Evolutionary conservation across 2,888 invertebrate genomes (phyloP).

Genomic region (Tortrix viridana): DNA sequence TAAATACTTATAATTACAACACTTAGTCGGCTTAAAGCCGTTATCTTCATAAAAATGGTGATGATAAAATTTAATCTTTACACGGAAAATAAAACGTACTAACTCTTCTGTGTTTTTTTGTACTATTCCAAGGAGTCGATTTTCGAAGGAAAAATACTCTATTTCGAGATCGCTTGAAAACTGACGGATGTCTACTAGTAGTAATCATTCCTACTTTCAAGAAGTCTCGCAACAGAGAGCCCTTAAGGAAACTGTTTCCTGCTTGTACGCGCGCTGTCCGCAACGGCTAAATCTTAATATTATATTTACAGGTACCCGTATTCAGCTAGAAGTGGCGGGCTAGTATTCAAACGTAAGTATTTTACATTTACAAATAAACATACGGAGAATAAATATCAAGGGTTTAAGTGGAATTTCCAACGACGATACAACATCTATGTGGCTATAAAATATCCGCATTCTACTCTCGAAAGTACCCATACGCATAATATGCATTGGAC

Average conservation of each 20-base stretch:
- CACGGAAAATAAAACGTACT: no score
- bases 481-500: no score
- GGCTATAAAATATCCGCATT: no score
- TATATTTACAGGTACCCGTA: constrained; percentile 75
- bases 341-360: constrained; percentile 54
- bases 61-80: no score
- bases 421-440: no score
- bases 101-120: neutral
- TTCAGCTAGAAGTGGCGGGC: constrained; percentile 63
- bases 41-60: no score
- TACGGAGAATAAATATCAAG: neutral
- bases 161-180: neutral
- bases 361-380: neutral
- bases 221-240: no score
- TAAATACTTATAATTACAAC: no score
- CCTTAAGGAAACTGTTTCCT: neutral
- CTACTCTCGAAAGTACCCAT: no score
- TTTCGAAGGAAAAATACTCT: neutral
- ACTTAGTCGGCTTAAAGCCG: no score
- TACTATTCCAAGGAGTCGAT: neutral
- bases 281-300: constrained; percentile 39
- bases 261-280: neutral
- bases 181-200: neutral
- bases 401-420: no score
- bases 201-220: no score